Percentiles rank a stretch among this genome's conserved stretches.
Conservation (phyloP, 1,140 invertebrate genomes). For the Calosoma granatense region DNA sequence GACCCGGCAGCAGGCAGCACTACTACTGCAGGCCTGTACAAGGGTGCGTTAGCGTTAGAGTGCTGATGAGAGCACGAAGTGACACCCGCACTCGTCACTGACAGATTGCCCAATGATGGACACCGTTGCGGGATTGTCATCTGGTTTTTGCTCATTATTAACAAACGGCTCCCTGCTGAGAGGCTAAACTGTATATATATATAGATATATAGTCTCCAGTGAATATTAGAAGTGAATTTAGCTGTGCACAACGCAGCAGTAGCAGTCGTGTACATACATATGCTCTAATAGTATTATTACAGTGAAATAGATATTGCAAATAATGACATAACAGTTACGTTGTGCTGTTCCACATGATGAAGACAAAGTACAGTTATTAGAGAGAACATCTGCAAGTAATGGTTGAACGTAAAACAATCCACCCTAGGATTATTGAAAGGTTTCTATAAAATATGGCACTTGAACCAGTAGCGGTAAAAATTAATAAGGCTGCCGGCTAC, state of each 20-base stretch:
- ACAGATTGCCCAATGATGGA: slow-evolving; percentile 7
- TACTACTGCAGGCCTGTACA: not conserved
- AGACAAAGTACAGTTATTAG: too few species aligned
- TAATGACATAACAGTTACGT: too few species aligned
- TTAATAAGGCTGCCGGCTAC: not conserved
- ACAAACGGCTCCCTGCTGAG: not conserved
- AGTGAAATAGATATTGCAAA: too few species aligned
- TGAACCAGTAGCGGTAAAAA: slow-evolving; percentile 5
- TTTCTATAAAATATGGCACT: slow-evolving; percentile 5
- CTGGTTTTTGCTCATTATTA: slow-evolving; percentile 2
- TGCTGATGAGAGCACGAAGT: not conserved
- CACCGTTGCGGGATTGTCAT: slow-evolving; percentile 3
- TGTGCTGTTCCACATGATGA: too few species aligned
- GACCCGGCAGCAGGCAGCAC: too few species aligned
- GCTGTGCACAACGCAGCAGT: too few species aligned
- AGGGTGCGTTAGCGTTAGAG: not conserved
- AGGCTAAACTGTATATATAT: not conserved
- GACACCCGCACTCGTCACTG: not conserved
- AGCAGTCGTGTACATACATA: too few species aligned
- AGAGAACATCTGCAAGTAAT: slow-evolving; percentile 5
- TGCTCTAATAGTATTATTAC: too few species aligned
- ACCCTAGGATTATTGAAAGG: not conserved
- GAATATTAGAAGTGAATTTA: too few species aligned
- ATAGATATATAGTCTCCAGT: not conserved
- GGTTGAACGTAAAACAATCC: not conserved